Evolutionary conservation across 2,113 vertebrate genomes (phyloP).

Genomic region (Microcebus tavaratra): DNA sequence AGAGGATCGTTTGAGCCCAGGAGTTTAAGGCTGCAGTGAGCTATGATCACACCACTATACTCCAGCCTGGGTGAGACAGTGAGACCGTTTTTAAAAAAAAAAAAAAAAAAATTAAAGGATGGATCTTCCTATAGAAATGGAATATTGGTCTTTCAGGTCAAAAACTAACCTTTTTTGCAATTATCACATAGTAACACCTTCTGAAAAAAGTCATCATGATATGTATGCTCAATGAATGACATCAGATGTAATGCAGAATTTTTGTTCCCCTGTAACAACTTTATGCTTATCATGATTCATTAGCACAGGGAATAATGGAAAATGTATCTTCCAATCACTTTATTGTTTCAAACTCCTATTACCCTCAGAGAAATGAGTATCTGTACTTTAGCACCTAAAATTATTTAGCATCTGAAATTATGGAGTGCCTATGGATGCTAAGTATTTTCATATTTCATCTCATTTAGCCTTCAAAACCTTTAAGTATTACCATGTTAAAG

Average conservation of each 20-base stretch:
- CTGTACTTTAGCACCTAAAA: no score
- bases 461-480: background rate
- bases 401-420: background rate
- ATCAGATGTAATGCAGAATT: background rate
- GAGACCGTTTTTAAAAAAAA: no score
- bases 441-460: background rate
- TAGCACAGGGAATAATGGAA: background rate
- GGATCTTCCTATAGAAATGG: background rate
- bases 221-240: background rate
- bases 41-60: no score
- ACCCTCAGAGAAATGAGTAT: background rate
- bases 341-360: background rate
- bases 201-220: background rate
- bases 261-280: background rate
- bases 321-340: background rate
- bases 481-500: background rate
- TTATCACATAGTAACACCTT: background rate
- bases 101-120: background rate
- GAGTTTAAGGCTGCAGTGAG: no score
- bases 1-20: no score
- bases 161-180: background rate
- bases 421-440: background rate
- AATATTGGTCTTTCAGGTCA: background rate
- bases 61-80: no score
- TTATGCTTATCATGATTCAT: background rate